Base-by-base conservation (phyloP, 1,140 invertebrate species). In the Procambarus virginalis region DNA sequence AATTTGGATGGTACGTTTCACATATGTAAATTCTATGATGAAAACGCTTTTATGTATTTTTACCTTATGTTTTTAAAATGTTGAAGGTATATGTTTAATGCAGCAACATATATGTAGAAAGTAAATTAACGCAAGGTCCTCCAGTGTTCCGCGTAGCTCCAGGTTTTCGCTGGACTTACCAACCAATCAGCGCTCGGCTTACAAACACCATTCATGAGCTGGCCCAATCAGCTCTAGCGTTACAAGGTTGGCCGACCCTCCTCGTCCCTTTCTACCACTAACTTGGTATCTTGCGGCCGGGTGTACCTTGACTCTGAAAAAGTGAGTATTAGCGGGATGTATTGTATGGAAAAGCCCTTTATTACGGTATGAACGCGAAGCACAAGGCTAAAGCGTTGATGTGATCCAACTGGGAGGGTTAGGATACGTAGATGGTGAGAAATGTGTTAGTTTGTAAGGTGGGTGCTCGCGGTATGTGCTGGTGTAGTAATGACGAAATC, bases 401-500 rank as follows among this genome's bases (percentile, higher is more conserved):
- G 10, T 78, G 45, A 48, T 3, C 3, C 2, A 8, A 20, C 12
- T 64, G 58, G 58, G 20, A 46, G 68, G 22, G 0, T 10, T 60
- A 46, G 46, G 8, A 58, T 6, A 17, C 8, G 34, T 12, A 58
- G n/a, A 68, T 3, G 22, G 45, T 34, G 68, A 68, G 17, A 68
- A 82, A 49, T 46, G 9, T 68, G 58, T 34, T 3, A 20, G 48
- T 45, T 9, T 3, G 46, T 17, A 12, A 51, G 5, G 2, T 49
- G 22, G 51, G 58, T 20, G 77, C 22, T 46, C 17, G 22, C 22
- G 22, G 79, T 51, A n/a, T 14, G 79, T 9, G n/a, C 0, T 64
- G 60, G 60, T 34, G 64, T 22, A 17, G 55, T 6, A 58, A 82
- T 82, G 80, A 82, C 34, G 80, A 82, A 82, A 82, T 82, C 58